Base-by-base conservation (phyloP, 1,140 invertebrate genomes). In the Drusus annulatus region DNA sequence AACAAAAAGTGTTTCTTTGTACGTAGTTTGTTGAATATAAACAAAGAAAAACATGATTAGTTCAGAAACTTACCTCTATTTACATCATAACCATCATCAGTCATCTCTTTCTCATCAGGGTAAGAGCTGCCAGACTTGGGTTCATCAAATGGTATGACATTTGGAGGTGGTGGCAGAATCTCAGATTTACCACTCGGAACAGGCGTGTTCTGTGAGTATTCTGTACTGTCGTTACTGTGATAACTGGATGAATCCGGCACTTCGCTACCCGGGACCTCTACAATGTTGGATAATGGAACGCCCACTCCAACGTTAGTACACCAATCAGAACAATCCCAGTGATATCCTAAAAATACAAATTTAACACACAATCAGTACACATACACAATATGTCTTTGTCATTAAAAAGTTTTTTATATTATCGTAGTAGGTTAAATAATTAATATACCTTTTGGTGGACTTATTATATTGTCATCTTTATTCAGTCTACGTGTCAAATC, bases 321-420 rank as follows among this genome's bases (percentile, higher is more conserved):
- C 95, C 95, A 97, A 90, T 97, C 96, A 81, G 95, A 96, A 85
- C 95, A 96, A 88, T 97, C 96, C 96, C 96, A 97, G 88, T 96
- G 95, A 88, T 97, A 97, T 86, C 79, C 82, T 83, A 19, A 45
- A 81, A 81, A 16, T 63, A 23, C 17, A 63, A 25, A 36, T 36
- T 36, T 36, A 3, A 36, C 2, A 36, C 5, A 6, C 6, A 36
- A 4, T 36, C 31, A 36, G n/a, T n/a, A n/a, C n/a, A n/a, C n/a
- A n/a, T n/a, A n/a, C n/a, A n/a, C n/a, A n/a, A n/a, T n/a, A n/a
- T n/a, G n/a, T n/a, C n/a, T n/a, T n/a, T n/a, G n/a, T n/a, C 0
- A 6, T 7, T 36, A 7, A 36, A 36, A 36, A 36, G 31, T 7
- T 7, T 36, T 36, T 36, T n/a, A 56, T 56, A 3, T 56, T 71